phyloP scores from a whole-genome alignment of 2,797 vertebrate species.

The Hoplostethus mediterraneus region DNA sequence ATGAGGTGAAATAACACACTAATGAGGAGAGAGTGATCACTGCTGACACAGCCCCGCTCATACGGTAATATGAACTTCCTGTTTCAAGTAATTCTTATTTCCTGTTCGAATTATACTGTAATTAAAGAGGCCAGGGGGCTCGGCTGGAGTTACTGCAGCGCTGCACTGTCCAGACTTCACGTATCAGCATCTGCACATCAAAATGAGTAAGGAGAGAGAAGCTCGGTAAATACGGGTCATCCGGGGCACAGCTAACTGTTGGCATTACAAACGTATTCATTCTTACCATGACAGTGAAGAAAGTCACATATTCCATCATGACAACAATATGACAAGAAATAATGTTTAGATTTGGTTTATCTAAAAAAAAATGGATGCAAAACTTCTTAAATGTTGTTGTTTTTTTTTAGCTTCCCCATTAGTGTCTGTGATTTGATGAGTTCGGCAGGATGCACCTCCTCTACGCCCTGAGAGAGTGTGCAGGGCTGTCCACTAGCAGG shows the following conservation, averaged over 20 bases:
- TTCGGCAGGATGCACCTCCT: neutral
- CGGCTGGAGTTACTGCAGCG: slow-evolving; percentile 40
- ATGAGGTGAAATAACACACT: slow-evolving; percentile 70
- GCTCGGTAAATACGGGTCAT: slow-evolving; percentile 43
- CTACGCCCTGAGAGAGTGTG: neutral
- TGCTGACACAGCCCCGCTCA: slow-evolving; percentile 66
- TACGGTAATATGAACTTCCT: slow-evolving; percentile 77
- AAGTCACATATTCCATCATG: neutral
- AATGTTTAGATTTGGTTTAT: neutral
- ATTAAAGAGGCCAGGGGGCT: slow-evolving; percentile 69
- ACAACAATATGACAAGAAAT: slow-evolving; percentile 2
- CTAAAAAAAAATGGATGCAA: neutral
- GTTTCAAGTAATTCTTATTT: slow-evolving; percentile 77
- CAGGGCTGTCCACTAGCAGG: slow-evolving; percentile 18
- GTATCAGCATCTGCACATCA: slow-evolving; percentile 55
- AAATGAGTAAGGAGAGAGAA: slow-evolving; percentile 61
- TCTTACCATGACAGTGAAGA: slow-evolving; percentile 17
- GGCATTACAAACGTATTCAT: slow-evolving; percentile 24
- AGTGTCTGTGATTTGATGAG: neutral
- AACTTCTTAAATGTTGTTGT: neutral
- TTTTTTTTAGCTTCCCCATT: neutral
- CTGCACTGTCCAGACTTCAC: slow-evolving; percentile 53
- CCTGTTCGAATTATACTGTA: slow-evolving; percentile 70
- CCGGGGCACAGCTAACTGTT: slow-evolving; percentile 25
- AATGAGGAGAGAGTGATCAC: slow-evolving; percentile 80